These are phyloP conservation scores for Bothrops jararaca DNA, from an alignment of 2,113 vertebrate genomes.

Conservation along the genomic window DNA sequence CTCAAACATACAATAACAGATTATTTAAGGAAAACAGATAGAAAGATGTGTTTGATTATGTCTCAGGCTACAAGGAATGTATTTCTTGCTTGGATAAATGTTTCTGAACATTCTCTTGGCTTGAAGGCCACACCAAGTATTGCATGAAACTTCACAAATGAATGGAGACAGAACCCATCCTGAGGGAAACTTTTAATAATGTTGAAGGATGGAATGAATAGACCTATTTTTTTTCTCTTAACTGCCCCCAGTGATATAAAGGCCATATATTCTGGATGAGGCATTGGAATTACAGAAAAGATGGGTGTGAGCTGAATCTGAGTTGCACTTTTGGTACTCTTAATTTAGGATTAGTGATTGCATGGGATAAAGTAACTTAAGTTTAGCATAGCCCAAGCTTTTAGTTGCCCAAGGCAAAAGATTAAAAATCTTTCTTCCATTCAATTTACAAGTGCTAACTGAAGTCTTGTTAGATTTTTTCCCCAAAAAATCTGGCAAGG, in stretches of 20 bases:
- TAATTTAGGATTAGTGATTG: neutral
- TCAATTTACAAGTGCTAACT: neutral
- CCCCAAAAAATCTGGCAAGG: neutral
- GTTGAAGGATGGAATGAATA: neutral
- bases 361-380: neutral
- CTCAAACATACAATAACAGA: neutral
- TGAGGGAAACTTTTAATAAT: neutral
- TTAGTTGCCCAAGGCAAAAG: neutral
- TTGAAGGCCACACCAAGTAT: neutral
- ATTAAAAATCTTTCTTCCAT: neutral
- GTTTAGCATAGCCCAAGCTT: neutral
- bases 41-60: no score
- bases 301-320: neutral
- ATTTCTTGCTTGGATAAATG: neutral
- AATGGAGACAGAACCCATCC: neutral
- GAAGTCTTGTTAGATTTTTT: neutral
- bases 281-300: neutral
- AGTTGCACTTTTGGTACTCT: neutral
- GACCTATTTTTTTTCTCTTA: neutral
- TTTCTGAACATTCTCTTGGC: neutral
- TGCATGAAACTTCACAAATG: neutral
- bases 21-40: neutral
- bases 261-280: neutral
- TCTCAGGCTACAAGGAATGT: neutral
- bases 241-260: neutral